Evolutionary conservation across 1,140 invertebrate species (phyloP).

Genomic region (Apis cerana): DNA sequence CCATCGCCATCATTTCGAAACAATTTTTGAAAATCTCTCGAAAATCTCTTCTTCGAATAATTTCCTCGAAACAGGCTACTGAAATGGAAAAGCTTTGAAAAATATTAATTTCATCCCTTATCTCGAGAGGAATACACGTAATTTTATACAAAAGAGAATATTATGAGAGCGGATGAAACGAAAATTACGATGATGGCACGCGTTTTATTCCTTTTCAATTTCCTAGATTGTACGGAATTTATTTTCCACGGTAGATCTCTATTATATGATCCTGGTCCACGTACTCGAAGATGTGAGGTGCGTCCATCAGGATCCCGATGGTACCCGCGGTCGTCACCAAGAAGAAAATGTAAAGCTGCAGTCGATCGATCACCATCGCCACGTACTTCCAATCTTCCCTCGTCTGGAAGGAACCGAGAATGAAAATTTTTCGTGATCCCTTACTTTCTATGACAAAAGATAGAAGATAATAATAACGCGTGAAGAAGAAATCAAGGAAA

Average conservation of each 20-base stretch:
- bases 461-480: too few species aligned
- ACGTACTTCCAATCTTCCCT: conserved; percentile 99
- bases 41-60: too few species aligned
- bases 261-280: conserved; percentile 98
- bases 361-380: conserved; percentile 98
- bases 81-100: too few species aligned
- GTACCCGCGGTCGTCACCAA: conserved; percentile 97
- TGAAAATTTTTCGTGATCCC: too few species aligned
- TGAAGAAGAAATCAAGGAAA: too few species aligned
- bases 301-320: conserved; percentile 98
- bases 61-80: too few species aligned
- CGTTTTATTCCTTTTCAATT: conserved; percentile 55
- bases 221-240: conserved; percentile 74
- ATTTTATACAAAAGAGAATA: conserved; percentile 18
- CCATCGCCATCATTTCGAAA: too few species aligned
- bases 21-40: too few species aligned
- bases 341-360: conserved; percentile 98
- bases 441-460: neutral
- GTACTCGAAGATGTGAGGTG: conserved; percentile 99
- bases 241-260: conserved; percentile 95
- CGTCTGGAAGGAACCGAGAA: conserved; percentile 85
- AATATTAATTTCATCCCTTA: neutral
- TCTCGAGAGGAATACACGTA: neutral
- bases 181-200: conserved; percentile 62
- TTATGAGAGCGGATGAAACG: conserved; percentile 26